Percentiles rank a stretch among this genome's conserved stretches.
phyloP scores from a whole-genome alignment of 2,888 invertebrate genomes.

The Drosophila anomelani region DNA sequence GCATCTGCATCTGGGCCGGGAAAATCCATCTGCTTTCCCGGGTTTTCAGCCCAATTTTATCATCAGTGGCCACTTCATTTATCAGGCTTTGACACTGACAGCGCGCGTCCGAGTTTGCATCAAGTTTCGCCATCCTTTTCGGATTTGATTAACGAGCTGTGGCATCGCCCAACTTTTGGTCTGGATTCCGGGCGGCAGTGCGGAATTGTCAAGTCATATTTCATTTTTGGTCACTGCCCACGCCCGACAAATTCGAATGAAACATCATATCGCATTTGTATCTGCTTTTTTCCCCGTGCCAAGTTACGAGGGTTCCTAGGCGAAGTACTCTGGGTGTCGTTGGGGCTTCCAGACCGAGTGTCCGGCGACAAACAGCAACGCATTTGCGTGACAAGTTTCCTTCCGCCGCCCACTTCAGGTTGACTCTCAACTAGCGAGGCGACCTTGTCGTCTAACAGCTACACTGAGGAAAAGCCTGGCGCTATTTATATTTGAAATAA shows the following conservation, averaged over 20 bases:
- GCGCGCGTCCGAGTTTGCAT: conserved; percentile 46
- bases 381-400: conserved; percentile 60
- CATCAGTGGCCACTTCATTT: conserved; percentile 58
- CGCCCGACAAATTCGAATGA: conserved; percentile 66
- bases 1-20: conserved; percentile 6
- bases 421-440: conserved; percentile 50
- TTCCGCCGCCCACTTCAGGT: conserved; percentile 35
- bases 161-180: conserved; percentile 31
- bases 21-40: conserved; percentile 17
- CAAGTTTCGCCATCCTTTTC: conserved; percentile 51
- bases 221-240: conserved; percentile 67
- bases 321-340: neutral
- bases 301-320: conserved; percentile 10
- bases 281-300: conserved; percentile 28
- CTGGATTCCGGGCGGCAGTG: conserved; percentile 34
- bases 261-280: conserved; percentile 69
- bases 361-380: conserved; percentile 22
- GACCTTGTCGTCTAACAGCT: conserved; percentile 33
- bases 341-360: conserved; percentile 16
- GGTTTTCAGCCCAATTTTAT: conserved; percentile 2
- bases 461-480: neutral
- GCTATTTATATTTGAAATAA: neutral
- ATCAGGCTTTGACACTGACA: conserved; percentile 77
- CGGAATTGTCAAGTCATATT: conserved; percentile 74
- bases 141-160: conserved; percentile 69